Conservation (phyloP, 2,113 vertebrate species). For the Anhinga rufa region DNA sequence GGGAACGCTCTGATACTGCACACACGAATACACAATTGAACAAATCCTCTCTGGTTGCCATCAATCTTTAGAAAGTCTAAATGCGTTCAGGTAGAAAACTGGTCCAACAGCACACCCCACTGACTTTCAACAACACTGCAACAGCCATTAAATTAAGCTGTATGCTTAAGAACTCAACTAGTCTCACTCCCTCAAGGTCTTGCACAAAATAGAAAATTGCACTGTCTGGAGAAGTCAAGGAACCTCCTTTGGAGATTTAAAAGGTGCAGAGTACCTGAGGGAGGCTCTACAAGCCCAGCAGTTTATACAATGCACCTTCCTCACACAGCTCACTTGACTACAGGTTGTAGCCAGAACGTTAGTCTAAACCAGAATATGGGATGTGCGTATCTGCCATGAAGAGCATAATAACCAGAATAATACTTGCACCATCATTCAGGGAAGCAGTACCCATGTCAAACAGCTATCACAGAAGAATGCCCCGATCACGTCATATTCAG, state of each 20-base stretch:
- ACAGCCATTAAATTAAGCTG: background rate
- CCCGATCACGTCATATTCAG: background rate
- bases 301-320: background rate
- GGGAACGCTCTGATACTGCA: background rate
- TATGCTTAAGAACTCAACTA: background rate
- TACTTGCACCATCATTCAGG: background rate
- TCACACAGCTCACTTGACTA: background rate
- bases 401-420: background rate
- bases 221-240: background rate
- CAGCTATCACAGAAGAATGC: background rate
- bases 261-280: background rate
- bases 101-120: slow-evolving; percentile 31
- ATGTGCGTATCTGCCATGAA: background rate
- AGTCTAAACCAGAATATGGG: background rate
- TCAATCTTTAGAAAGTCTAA: background rate
- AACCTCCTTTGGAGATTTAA: background rate
- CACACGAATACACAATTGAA: background rate
- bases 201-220: background rate
- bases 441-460: background rate
- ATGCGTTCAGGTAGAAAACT: background rate
- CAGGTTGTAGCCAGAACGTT: background rate
- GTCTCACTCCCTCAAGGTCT: background rate
- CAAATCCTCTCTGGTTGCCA: background rate
- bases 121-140: background rate
- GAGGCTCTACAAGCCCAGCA: background rate